Percentiles rank a stretch among this genome's conserved stretches.
These are phyloP conservation scores for Triplophysa tibetana DNA, from an alignment of 2,113 vertebrate species.

Conservation along the genomic window DNA sequence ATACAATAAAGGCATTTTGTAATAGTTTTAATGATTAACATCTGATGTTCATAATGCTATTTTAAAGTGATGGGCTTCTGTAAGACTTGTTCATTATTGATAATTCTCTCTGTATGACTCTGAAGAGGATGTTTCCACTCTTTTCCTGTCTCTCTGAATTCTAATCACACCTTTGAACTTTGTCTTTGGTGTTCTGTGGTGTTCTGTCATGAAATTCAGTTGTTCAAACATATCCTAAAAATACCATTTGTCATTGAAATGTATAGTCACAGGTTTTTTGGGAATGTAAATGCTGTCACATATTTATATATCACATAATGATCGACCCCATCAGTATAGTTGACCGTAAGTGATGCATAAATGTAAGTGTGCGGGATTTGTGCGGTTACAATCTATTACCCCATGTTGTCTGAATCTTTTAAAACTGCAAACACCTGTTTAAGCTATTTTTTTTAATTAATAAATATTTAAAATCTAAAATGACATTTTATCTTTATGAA, in stretches of 20 bases:
- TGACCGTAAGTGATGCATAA: neutral
- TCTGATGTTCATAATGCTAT: too few relatives aligned
- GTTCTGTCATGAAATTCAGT: neutral
- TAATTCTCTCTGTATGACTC: neutral
- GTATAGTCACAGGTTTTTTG: neutral
- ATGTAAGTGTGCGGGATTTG: too few relatives aligned
- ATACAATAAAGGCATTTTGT: too few relatives aligned
- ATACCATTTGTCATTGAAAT: neutral
- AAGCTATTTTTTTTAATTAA: too few relatives aligned
- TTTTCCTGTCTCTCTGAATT: neutral
- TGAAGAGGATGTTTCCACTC: neutral
- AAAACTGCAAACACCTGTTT: too few relatives aligned
- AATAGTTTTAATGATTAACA: too few relatives aligned
- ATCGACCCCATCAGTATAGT: too few relatives aligned
- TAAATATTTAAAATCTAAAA: too few relatives aligned
- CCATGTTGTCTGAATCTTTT: too few relatives aligned
- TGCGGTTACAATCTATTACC: too few relatives aligned
- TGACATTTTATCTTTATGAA: too few relatives aligned
- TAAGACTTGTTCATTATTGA: neutral
- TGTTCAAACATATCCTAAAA: neutral
- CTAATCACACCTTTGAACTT: slow-evolving; percentile 20
- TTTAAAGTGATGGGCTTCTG: neutral
- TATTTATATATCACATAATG: neutral
- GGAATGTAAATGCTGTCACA: neutral
- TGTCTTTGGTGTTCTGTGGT: neutral